Evolutionary conservation across 2,113 vertebrate species (phyloP).

Genomic region (Chelonoidis abingdonii): DNA sequence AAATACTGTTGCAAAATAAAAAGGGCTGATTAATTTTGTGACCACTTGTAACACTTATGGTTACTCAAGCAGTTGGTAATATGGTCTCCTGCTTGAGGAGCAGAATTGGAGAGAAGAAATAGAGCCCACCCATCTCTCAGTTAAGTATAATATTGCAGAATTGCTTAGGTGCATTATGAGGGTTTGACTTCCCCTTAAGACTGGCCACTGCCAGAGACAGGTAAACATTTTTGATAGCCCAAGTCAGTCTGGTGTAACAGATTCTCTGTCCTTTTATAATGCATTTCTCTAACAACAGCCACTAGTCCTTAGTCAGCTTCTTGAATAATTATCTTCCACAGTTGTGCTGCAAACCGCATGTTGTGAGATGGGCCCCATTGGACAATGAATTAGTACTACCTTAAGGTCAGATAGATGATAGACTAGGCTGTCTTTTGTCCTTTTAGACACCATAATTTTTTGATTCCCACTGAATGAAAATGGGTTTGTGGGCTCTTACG

Average conservation of each 20-base stretch:
- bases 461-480: slow-evolving; percentile 33
- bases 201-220: not conserved
- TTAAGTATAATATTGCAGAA: not conserved
- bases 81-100: not conserved
- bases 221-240: not conserved
- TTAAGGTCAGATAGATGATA: slow-evolving; percentile 35
- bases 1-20: not conserved
- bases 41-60: not conserved
- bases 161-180: not conserved
- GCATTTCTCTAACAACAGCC: not conserved
- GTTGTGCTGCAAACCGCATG: not conserved
- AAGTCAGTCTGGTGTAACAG: not conserved
- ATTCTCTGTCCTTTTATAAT: not conserved
- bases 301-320: not conserved
- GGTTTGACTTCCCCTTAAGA: not conserved
- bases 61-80: not conserved
- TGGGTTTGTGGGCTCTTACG: not conserved
- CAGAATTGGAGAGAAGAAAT: not conserved
- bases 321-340: not conserved
- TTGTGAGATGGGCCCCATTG: slow-evolving; percentile 15
- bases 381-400: slow-evolving; percentile 9
- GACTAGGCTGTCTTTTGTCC: not conserved
- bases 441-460: not conserved
- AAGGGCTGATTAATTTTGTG: not conserved
- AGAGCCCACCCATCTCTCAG: not conserved